A percentile compares a stretch with the other conserved stretches of the same genome.
phyloP scores from a whole-genome alignment of 2,797 vertebrate species.

The Mormyrus hasselquistii region DNA sequence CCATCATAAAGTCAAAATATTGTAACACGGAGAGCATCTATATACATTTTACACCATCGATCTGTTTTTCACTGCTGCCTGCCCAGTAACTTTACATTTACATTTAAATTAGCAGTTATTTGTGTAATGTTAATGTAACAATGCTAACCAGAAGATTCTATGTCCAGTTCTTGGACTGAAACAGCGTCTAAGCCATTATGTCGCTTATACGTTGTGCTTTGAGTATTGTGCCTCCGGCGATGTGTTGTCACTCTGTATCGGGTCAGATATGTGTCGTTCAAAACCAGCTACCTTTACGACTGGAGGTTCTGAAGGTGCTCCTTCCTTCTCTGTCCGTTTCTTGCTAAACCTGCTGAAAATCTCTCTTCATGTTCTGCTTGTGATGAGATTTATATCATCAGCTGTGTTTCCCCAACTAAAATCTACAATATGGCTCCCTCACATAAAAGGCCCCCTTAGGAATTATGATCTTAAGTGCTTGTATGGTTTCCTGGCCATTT shows the following conservation, averaged over 20 bases:
- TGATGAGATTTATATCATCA: not conserved
- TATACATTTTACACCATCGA: not conserved
- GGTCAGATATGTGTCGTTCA: not conserved
- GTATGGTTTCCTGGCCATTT: not conserved
- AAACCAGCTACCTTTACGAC: not conserved
- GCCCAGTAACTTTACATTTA: not conserved
- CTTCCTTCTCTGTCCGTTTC: not conserved
- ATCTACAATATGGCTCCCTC: not conserved
- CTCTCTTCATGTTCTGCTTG: not conserved
- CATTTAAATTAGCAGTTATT: not conserved
- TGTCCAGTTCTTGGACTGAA: not conserved
- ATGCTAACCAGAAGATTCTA: not conserved
- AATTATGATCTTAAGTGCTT: not conserved
- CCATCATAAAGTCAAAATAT: not conserved
- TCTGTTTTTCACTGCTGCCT: not conserved
- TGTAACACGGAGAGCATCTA: not conserved
- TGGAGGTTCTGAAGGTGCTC: not conserved
- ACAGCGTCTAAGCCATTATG: not conserved
- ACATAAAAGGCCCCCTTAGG: not conserved
- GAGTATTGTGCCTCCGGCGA: not conserved
- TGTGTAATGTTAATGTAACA: not conserved
- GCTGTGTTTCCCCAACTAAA: not conserved
- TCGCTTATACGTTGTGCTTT: not conserved
- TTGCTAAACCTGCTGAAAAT: not conserved
- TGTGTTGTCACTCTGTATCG: not conserved